Conservation (phyloP, 2,113 vertebrate genomes). For the Ceyx cyanopectus region DNA sequence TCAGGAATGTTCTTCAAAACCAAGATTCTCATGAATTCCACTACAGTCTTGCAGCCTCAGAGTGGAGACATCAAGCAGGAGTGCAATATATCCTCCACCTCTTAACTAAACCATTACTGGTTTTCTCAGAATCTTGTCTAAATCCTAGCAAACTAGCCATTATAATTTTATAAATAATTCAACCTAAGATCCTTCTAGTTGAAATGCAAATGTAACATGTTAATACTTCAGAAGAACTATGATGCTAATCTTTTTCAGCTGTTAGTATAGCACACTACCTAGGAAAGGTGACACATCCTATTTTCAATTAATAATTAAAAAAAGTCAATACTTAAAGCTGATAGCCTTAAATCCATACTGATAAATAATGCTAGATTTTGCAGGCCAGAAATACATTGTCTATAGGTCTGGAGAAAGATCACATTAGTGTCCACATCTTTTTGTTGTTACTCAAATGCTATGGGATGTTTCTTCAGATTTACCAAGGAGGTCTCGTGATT, state of each 20-base stretch:
- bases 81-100: background rate
- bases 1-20: background rate
- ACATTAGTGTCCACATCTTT: background rate
- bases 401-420: background rate
- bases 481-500: background rate
- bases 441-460: background rate
- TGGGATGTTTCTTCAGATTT: background rate
- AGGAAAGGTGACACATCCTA: background rate
- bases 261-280: background rate
- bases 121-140: slow-evolving; percentile 32
- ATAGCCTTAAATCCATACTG: background rate
- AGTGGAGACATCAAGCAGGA: background rate
- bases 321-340: background rate
- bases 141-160: background rate
- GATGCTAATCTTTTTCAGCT: background rate
- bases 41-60: background rate
- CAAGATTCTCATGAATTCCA: background rate
- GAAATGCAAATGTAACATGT: background rate
- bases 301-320: background rate
- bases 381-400: background rate
- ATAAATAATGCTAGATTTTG: background rate
- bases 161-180: background rate
- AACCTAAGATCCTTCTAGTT: background rate
- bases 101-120: background rate
- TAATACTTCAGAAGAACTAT: background rate